Evolutionary conservation across 2,797 vertebrate species (phyloP), one percentile per base, ranked within the genome.

Genomic region (Cossypha polioptera): DNA sequence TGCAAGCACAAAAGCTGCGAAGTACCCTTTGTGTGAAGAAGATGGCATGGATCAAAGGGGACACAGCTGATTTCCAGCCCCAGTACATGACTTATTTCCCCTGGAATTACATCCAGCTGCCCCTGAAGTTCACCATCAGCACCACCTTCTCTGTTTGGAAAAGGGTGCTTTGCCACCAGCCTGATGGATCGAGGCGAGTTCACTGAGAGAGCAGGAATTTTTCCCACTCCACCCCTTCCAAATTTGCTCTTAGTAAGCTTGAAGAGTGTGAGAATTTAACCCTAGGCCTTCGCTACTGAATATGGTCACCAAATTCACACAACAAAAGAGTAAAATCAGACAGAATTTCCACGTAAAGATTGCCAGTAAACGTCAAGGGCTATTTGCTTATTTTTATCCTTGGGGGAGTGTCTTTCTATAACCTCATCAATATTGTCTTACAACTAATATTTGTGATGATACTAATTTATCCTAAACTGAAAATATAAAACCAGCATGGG

Each of bases 61-160:
- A 63, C 9, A 36, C 0, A 14, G 61, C 9, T n/a, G 43, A 74
- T 53, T 90, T 67, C 57, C 21, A 93, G 35, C 8, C 10, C n/a
- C 3, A 7, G 2, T 3, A 19, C 13, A 4, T 0, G 0, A 31
- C 33, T 48, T 40, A 4, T 10, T 67, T 86, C 29, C n/a, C 24
- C 29, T 31, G 40, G 47, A 79, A 78, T 66, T 13, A 8, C 12
- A 54, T 28, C 43, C 67, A 80, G 16, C 15, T 79, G 31, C 19
- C 78, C 43, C 35, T 83, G 9, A 90, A 69, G 20, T 40, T 85
- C 72, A 77, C 28, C 36, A 58, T 12, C 29, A 83, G 4, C 24
- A 65, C 6, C n/a, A 93, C 19, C 11, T 21, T 43, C 51, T 43
- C 26, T 42, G 16, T 61, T 76, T 84, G 36, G 36, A 20, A 75